A percentile compares a stretch with the other conserved stretches of the same genome.
Conservation (phyloP, 1,140 invertebrate species). For the Drosophila ogumai region DNA sequence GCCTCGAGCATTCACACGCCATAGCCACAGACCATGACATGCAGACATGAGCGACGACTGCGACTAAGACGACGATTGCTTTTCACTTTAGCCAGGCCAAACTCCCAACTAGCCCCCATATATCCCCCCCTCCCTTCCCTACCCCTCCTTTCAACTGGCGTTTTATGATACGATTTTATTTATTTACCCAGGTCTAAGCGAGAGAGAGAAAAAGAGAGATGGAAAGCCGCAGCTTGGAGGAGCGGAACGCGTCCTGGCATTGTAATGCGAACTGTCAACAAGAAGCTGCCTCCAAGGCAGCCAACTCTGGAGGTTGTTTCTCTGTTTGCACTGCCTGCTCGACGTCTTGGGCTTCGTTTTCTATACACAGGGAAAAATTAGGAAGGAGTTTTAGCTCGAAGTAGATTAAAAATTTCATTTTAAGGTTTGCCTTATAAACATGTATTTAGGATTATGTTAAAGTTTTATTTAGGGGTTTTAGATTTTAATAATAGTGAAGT, state of each 20-base stretch:
- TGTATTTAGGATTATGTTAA: not conserved
- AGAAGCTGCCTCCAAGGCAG: constrained; percentile 66
- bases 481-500: not conserved
- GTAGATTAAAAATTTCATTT: not conserved
- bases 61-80: constrained; percentile 67
- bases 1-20: constrained; percentile 76
- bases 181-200: constrained; percentile 62
- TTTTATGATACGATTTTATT: constrained; percentile 80
- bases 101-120: constrained; percentile 5
- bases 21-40: constrained; percentile 74
- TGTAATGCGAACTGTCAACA: constrained; percentile 80
- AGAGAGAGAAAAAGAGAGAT: not conserved
- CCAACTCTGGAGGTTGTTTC: constrained; percentile 52
- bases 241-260: constrained; percentile 67
- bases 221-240: constrained; percentile 39
- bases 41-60: constrained; percentile 63
- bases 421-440: not conserved
- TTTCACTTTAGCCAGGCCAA: constrained; percentile 64
- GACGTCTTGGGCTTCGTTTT: constrained; percentile 6
- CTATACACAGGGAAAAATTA: constrained; percentile 3
- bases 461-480: not conserved
- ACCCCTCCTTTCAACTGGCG: constrained; percentile 38
- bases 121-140: not conserved
- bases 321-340: constrained; percentile 32
- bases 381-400: not conserved